phyloP scores from a whole-genome alignment of 2,797 vertebrate species.

The Harpagifer antarcticus region DNA sequence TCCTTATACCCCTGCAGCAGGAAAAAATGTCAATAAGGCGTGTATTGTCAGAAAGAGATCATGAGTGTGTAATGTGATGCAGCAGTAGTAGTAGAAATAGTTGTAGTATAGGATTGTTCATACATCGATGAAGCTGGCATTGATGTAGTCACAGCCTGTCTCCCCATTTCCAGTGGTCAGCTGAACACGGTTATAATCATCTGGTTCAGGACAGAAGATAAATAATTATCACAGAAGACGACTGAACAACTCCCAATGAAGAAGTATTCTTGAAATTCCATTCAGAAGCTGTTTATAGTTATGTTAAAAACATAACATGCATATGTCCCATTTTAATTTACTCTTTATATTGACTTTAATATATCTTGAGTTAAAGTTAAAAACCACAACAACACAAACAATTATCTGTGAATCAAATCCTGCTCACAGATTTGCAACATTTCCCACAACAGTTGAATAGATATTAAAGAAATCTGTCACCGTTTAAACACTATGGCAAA shows the following conservation, averaged over 20 bases:
- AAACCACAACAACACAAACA: no score
- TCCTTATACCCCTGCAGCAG: constrained; percentile 94
- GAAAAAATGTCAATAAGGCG: constrained; percentile 17
- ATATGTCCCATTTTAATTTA: no score
- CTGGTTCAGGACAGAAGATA: constrained; percentile 74
- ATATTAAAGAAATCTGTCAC: not conserved
- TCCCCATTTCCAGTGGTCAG: constrained; percentile 87
- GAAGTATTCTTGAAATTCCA: not conserved
- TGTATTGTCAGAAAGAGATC: not conserved
- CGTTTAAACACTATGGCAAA: not conserved
- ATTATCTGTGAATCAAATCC: no score
- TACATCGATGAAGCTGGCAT: constrained; percentile 97
- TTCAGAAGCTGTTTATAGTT: not conserved
- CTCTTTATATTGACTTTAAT: no score
- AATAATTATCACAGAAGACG: not conserved
- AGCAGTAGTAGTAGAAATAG: not conserved
- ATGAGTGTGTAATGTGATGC: not conserved
- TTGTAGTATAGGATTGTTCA: constrained; percentile 32
- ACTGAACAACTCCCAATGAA: not conserved
- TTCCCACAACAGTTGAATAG: no score
- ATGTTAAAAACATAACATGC: no score
- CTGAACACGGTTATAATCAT: constrained; percentile 94
- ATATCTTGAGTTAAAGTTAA: no score
- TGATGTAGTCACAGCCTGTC: constrained; percentile 93
- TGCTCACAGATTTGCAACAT: no score